Conservation (phyloP, 1,140 invertebrate species). For the Polypedilum pembai region DNA sequence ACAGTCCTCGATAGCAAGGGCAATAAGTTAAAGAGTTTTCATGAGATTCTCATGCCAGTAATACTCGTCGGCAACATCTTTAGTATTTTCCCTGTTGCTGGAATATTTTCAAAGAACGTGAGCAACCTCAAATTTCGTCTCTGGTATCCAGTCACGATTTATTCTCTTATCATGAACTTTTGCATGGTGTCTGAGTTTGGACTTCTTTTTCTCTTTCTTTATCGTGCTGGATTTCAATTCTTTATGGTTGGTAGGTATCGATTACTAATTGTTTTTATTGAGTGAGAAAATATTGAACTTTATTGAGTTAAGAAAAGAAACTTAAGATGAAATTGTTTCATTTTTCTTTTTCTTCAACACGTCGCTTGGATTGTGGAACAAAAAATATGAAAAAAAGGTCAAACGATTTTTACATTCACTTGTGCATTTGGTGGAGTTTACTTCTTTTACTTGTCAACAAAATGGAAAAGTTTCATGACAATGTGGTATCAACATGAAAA, state of each 20-base stretch:
- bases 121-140: neutral
- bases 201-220: neutral
- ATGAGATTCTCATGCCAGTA: neutral
- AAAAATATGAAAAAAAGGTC: neutral
- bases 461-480: neutral
- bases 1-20: neutral
- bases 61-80: neutral
- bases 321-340: neutral
- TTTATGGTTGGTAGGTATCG: constrained; percentile 10
- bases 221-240: neutral
- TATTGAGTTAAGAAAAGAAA: neutral
- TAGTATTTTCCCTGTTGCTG: neutral
- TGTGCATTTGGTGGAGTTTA: constrained; percentile 1
- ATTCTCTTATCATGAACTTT: neutral
- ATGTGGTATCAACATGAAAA: neutral
- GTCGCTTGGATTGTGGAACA: neutral
- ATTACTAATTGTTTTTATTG: neutral
- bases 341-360: neutral
- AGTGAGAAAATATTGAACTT: no score
- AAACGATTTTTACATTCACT: neutral
- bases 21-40: neutral
- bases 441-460: constrained; percentile 21
- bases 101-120: constrained; percentile 2
- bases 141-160: constrained; percentile 9
- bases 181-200: neutral